Percentiles rank a stretch among this genome's conserved stretches.
These are phyloP conservation scores for Alcis repandata DNA, from an alignment of 2,888 invertebrate genomes.

Conservation along the genomic window DNA sequence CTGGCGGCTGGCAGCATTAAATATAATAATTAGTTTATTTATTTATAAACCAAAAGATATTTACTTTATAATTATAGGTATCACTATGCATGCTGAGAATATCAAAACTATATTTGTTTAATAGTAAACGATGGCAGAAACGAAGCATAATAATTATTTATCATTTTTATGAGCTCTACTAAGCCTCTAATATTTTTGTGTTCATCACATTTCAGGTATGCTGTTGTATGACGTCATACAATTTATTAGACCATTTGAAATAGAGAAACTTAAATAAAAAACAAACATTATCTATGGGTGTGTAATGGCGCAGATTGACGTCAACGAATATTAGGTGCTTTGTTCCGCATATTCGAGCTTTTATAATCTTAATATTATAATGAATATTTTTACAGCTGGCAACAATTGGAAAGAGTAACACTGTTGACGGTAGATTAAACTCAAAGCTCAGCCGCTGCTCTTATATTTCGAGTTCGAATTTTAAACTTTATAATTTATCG, in stretches of 20 bases:
- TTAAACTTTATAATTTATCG: conserved; percentile 34
- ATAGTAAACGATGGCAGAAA: not conserved
- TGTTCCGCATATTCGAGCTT: conserved; percentile 58
- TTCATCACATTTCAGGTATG: conserved; percentile 20
- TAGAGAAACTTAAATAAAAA: conserved; percentile 35
- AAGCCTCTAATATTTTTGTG: conserved; percentile 16
- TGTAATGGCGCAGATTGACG: conserved; percentile 61
- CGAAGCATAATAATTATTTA: not conserved
- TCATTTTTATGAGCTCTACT: conserved; percentile 8
- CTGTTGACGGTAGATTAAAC: conserved; percentile 41
- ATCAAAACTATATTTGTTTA: not conserved
- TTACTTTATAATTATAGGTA: no score
- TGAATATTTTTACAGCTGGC: conserved; percentile 62
- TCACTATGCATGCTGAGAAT: not conserved
- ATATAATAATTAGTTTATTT: no score
- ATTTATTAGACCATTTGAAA: conserved; percentile 36
- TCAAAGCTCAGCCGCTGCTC: conserved; percentile 42
- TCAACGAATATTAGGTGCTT: conserved; percentile 62
- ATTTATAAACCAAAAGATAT: not conserved
- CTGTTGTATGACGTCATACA: conserved; percentile 26
- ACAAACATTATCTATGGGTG: conserved; percentile 48
- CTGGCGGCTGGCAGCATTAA: no score
- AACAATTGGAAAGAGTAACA: conserved; percentile 55
- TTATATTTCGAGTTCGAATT: conserved; percentile 33
- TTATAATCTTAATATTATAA: conserved; percentile 55